phyloP scores from a whole-genome alignment of 2,888 invertebrate genomes.

The Tipula lateralis region DNA sequence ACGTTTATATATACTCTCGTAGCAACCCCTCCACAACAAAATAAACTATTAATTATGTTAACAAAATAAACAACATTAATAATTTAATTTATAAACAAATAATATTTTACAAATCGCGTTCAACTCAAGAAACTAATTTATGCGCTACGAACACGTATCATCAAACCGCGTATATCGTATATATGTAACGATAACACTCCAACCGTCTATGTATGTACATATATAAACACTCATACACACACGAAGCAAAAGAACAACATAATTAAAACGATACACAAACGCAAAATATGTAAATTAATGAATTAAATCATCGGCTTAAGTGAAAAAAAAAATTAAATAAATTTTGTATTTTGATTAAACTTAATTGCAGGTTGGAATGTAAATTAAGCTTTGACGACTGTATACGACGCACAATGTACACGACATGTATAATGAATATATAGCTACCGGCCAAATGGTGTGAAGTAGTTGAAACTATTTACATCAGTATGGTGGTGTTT shows the following conservation, averaged over 20 bases:
- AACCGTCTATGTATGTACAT: not conserved
- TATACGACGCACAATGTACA: not conserved
- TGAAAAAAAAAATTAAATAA: not conserved
- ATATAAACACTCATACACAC: not conserved
- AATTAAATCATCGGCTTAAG: constrained; percentile 24
- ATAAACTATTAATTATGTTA: not conserved
- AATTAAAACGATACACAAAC: not conserved
- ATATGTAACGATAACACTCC: not conserved
- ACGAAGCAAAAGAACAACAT: not conserved
- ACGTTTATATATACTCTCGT: not conserved
- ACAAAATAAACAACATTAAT: constrained; percentile 24
- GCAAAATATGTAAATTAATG: not conserved
- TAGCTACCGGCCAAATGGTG: no score
- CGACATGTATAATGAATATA: no score
- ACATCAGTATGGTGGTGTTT: no score
- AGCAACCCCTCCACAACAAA: not conserved
- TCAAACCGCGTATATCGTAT: not conserved
- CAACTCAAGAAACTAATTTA: not conserved
- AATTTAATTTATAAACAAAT: constrained; percentile 24
- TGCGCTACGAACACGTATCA: constrained; percentile 5
- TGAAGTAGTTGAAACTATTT: no score
- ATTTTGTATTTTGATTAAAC: constrained; percentile 5
- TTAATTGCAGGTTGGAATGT: not conserved
- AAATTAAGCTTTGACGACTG: not conserved
- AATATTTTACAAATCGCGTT: constrained; percentile 13